phyloP scores from a whole-genome alignment of 2,113 vertebrate species.

The Bothrops jararaca region DNA sequence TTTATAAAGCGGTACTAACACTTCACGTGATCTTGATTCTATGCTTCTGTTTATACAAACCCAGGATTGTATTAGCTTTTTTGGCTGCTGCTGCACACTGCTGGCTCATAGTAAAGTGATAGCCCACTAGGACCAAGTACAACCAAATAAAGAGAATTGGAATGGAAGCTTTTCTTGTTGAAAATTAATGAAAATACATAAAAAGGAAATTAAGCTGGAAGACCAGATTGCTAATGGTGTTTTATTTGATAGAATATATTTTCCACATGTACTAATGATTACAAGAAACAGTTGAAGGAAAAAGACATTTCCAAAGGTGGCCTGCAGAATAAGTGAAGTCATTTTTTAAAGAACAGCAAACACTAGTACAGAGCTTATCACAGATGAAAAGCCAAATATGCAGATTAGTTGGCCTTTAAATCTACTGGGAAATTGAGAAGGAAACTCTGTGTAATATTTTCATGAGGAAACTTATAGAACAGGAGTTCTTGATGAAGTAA shows the following conservation, averaged over 20 bases:
- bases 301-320: neutral
- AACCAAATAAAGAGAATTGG: neutral
- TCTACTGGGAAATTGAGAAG: constrained; percentile 21
- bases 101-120: too few relatives aligned
- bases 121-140: too few relatives aligned
- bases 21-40: too few relatives aligned
- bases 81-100: too few relatives aligned
- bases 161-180: neutral
- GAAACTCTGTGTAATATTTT: constrained; percentile 29
- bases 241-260: neutral
- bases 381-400: constrained; percentile 19
- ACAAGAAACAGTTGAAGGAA: neutral
- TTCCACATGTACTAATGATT: neutral
- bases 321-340: constrained; percentile 8
- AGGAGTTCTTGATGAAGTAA: constrained; percentile 21
- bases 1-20: too few relatives aligned
- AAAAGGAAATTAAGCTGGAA: neutral
- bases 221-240: neutral
- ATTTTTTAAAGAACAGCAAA: constrained; percentile 42
- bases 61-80: too few relatives aligned
- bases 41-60: too few relatives aligned
- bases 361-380: constrained; percentile 28
- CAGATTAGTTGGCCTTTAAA: constrained; percentile 44
- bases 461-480: constrained; percentile 28
- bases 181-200: neutral